Percentiles rank a stretch among this genome's conserved stretches.
Conservation (phyloP, 2,888 invertebrate genomes). For the Rhaphigaster nebulosa region DNA sequence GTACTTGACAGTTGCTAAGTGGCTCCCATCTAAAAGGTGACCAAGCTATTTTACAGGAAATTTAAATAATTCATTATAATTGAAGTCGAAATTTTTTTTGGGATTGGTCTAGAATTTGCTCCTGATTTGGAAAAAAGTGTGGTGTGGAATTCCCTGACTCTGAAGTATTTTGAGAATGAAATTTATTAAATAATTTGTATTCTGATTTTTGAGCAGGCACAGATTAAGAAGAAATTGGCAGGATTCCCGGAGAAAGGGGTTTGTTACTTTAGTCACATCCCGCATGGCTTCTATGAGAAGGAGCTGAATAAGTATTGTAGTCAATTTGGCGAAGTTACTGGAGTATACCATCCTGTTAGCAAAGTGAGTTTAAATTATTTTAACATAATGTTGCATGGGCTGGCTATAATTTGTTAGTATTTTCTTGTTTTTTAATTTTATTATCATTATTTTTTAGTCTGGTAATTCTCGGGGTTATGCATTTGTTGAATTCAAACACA, state of each 20-base stretch:
- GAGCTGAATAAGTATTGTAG: conserved; percentile 87
- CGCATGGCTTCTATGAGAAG: conserved; percentile 94
- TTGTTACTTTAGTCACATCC: conserved; percentile 84
- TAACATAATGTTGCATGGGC: background rate
- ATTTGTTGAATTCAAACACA: conserved; percentile 87
- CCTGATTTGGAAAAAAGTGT: too few relatives aligned
- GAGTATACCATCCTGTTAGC: conserved; percentile 83
- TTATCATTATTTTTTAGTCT: conserved; percentile 70
- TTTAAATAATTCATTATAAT: background rate
- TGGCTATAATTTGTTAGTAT: background rate
- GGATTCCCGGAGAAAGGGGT: conserved; percentile 72
- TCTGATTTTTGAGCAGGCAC: background rate
- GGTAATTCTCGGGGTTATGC: conserved; percentile 91
- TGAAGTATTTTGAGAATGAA: too few relatives aligned
- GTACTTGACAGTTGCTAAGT: too few relatives aligned
- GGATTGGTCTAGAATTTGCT: too few relatives aligned
- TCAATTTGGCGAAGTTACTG: conserved; percentile 91
- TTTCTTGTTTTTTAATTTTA: background rate
- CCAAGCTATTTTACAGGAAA: too few relatives aligned
- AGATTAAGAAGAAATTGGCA: background rate
- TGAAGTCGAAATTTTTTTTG: too few relatives aligned
- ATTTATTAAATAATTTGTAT: background rate
- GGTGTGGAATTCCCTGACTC: too few relatives aligned
- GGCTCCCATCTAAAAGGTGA: too few relatives aligned
- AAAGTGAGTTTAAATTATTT: conserved; percentile 70